phyloP scores from a whole-genome alignment of 2,113 vertebrate species.

The Piprites chloris region DNA sequence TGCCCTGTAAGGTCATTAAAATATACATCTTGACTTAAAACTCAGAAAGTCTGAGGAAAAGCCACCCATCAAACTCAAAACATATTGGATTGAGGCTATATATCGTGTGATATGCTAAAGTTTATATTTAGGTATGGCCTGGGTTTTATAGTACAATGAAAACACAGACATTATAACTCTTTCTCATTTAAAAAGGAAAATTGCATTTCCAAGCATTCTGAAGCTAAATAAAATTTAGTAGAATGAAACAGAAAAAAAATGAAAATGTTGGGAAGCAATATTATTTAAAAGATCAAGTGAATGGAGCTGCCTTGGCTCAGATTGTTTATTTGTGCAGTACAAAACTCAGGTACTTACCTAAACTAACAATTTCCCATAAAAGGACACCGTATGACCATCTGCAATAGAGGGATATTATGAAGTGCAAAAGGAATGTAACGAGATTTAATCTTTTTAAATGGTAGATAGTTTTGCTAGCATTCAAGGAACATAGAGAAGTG shows the following conservation, averaged over 20 bases:
- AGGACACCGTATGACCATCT: slow-evolving; percentile 89
- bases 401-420: slow-evolving; percentile 8
- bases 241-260: neutral
- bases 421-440: neutral
- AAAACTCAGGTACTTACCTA: slow-evolving; percentile 75
- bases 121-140: neutral
- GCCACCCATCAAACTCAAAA: neutral
- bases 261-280: neutral
- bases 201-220: neutral
- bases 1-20: neutral
- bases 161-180: neutral
- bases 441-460: neutral
- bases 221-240: neutral
- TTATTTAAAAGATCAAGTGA: neutral
- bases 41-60: neutral
- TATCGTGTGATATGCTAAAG: neutral
- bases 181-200: neutral
- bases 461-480: neutral
- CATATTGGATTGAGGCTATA: neutral
- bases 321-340: neutral
- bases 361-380: slow-evolving; percentile 88
- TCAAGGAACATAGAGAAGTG: neutral
- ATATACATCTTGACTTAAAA: neutral
- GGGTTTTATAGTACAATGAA: neutral
- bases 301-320: neutral